Evolutionary conservation across 2,888 invertebrate species (phyloP), one percentile per base, ranked within the genome.

Genomic region (Sinopyrophorus schimmeli): DNA sequence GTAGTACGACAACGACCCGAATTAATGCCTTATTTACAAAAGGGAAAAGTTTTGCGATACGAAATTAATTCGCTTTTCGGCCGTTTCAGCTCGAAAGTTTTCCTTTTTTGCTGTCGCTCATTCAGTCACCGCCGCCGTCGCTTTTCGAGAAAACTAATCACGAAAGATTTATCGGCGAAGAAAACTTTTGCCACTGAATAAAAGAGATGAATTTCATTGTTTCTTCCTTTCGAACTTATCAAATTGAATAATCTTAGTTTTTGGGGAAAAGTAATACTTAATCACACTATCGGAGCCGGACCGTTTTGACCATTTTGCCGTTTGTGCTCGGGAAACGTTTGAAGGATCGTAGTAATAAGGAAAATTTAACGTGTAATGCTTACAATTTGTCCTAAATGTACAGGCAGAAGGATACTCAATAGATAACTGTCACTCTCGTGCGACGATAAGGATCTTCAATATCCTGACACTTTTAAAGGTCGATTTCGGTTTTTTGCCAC

Each of bases 11-110:
- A 50, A 58, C 52, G 55, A 24, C 6, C 47, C 57, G 63, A 63
- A 67, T 65, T 65, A 66, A 64, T 65, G 63, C 60, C 59, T 64
- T 65, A 66, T 67, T 67, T 64, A 64, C 64, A 61, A 64, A 62
- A 21, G 59, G 58, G 59, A 57, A 63, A 66, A 59, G 59, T 64
- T 63, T 60, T 55, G 54, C 58, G 63, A 63, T 63, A 61, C 59
- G 58, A 54, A 57, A 62, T 62, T 62, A 63, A 62, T 64, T 61
- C 62, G 62, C n/a, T 63, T 65, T 60, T 58, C 62, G 30, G 37
- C 51, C 27, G 32, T 43, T 47, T 52, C 41, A 56, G 59, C 53
- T 54, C 54, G 53, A 57, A 60, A 60, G 55, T 59, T 60, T 41
- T 47, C 47, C 52, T 42, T 49, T n/a, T 51, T 47, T 32, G 34